Evolutionary conservation across 2,797 vertebrate genomes (phyloP).

Genomic region (Threskiornis aethiopicus): DNA sequence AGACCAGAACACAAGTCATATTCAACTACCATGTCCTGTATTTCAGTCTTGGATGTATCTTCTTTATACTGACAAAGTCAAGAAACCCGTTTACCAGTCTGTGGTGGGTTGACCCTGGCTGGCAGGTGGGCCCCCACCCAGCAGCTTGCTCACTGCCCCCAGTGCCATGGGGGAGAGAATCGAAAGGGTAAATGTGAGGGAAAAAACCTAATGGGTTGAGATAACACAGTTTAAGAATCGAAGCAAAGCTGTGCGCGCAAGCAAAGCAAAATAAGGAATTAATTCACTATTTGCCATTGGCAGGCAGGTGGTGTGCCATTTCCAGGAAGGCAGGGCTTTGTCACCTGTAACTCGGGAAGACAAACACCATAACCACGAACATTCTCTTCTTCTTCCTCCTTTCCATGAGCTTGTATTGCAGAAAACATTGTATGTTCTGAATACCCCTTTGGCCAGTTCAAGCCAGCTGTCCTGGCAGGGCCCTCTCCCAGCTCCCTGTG

Average conservation of each 20-base stretch:
- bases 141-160: neutral
- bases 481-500: neutral
- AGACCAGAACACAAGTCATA: neutral
- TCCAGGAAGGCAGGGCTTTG: neutral
- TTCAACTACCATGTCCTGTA: neutral
- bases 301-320: neutral
- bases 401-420: neutral
- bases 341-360: neutral
- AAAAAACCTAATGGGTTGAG: neutral
- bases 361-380: accelerated
- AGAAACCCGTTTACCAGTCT: neutral
- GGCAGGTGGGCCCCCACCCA: neutral
- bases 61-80: neutral
- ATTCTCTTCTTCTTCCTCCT: accelerated
- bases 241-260: neutral
- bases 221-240: neutral
- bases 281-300: neutral
- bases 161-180: neutral
- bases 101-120: neutral
- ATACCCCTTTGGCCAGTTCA: neutral
- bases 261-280: neutral
- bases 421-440: neutral
- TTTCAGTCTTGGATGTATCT: neutral
- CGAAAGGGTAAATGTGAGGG: neutral
- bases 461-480: neutral